A percentile compares a stretch with the other conserved stretches of the same genome.
phyloP scores from a whole-genome alignment of 2,888 invertebrate genomes.

The Drosophila nigricruria region DNA sequence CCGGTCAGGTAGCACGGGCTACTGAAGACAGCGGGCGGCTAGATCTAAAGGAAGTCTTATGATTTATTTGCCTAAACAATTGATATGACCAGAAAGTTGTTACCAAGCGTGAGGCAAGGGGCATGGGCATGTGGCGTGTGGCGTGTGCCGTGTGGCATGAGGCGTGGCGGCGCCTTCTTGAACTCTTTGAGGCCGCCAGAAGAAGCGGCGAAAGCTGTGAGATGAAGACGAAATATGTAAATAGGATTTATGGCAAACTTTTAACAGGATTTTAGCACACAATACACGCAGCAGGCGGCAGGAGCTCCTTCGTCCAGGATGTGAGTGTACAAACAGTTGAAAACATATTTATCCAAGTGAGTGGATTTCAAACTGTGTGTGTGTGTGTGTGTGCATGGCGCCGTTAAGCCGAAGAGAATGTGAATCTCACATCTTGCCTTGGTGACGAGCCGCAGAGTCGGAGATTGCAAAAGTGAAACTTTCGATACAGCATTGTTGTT shows the following conservation, averaged over 20 bases:
- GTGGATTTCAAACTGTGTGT: conserved; percentile 49
- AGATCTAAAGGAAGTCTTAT: conserved; percentile 61
- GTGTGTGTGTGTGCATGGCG: conserved; percentile 30
- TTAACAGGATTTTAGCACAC: conserved; percentile 73
- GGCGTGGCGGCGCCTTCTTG: conserved; percentile 26
- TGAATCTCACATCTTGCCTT: conserved; percentile 40
- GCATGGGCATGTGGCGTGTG: neutral
- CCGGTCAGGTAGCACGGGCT: conserved; percentile 11
- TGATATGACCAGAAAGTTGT: conserved; percentile 52
- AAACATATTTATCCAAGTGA: conserved; percentile 78
- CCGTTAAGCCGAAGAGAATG: conserved; percentile 37
- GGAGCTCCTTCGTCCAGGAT: conserved; percentile 21
- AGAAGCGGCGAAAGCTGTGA: conserved; percentile 15
- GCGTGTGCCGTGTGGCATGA: neutral
- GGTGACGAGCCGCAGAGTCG: conserved; percentile 20
- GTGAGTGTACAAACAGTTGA: conserved; percentile 53
- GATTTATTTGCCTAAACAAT: conserved; percentile 75
- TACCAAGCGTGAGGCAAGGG: neutral
- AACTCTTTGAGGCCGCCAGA: conserved; percentile 47
- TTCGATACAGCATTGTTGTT: conserved; percentile 14
- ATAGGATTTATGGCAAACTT: conserved; percentile 77
- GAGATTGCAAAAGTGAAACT: conserved; percentile 23
- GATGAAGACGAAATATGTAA: conserved; percentile 69
- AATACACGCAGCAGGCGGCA: conserved; percentile 32
- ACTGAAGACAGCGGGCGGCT: neutral